Conservation (phyloP, 2,797 vertebrate genomes). For the Phoebastria nigripes region DNA sequence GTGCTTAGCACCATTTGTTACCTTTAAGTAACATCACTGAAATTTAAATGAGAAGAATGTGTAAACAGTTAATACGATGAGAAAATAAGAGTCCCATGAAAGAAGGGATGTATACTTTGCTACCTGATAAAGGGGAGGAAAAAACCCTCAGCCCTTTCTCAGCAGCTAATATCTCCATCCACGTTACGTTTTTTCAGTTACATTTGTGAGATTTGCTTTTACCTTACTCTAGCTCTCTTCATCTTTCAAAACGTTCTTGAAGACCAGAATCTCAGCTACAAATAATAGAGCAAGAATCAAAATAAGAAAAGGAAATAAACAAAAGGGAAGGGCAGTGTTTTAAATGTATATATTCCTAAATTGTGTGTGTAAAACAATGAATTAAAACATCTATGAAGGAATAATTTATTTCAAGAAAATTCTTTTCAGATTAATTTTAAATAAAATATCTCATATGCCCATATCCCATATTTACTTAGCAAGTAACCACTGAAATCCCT, state of each 20-base stretch:
- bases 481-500: slow-evolving; percentile 53
- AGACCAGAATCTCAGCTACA: not conserved
- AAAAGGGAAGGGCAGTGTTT: not conserved
- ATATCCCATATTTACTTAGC: slow-evolving; percentile 18
- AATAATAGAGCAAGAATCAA: not conserved
- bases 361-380: not conserved
- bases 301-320: not conserved
- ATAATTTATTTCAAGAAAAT: slow-evolving; percentile 59
- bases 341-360: not conserved
- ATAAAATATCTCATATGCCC: slow-evolving; percentile 41
- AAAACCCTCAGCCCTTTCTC: not conserved
- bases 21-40: slow-evolving; percentile 45
- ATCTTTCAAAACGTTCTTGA: not conserved
- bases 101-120: not conserved
- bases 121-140: not conserved
- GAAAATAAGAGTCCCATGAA: not conserved
- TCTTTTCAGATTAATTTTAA: slow-evolving; percentile 58
- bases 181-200: not conserved
- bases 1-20: slow-evolving; percentile 45
- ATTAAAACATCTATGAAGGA: not conserved
- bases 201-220: not conserved
- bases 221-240: not conserved
- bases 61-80: slow-evolving; percentile 8
- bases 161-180: not conserved
- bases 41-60: slow-evolving; percentile 60